Conservation (phyloP, 2,888 invertebrate species). For the Julus scandinavius region DNA sequence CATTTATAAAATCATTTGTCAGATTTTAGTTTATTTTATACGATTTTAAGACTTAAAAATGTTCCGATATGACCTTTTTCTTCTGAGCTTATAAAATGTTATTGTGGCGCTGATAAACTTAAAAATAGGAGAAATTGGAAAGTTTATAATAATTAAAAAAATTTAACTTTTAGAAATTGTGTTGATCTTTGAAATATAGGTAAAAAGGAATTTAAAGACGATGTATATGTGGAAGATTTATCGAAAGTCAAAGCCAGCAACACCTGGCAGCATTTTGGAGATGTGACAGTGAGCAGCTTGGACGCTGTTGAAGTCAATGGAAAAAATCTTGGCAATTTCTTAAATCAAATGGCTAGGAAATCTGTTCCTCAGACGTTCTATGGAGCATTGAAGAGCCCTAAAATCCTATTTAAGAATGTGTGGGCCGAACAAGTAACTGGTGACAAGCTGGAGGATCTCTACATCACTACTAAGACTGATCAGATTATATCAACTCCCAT, state of each 20-base stretch:
- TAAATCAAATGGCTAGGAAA: conserved; percentile 13
- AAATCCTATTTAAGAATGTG: conserved; percentile 39
- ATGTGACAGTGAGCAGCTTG: conserved; percentile 40
- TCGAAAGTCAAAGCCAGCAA: not conserved
- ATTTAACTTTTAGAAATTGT: not conserved
- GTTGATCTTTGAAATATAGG: not conserved
- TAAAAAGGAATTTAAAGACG: conserved; percentile 44
- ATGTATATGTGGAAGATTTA: conserved; percentile 5
- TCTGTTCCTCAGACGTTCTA: conserved; percentile 37
- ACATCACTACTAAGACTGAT: conserved; percentile 47
- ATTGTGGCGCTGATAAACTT: too few species aligned
- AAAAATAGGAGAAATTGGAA: not conserved
- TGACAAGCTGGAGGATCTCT: conserved; percentile 4
- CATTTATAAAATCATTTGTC: too few species aligned
- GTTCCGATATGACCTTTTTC: too few species aligned
- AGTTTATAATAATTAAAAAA: not conserved
- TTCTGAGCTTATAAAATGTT: too few species aligned
- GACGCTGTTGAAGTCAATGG: conserved; percentile 41
- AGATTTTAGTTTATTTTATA: too few species aligned
- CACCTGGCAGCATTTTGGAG: conserved; percentile 44
- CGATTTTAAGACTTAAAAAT: too few species aligned
- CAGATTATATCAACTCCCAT: conserved; percentile 26
- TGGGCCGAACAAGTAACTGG: not conserved
- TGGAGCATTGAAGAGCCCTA: not conserved
- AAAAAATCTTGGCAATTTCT: not conserved